These are phyloP conservation scores for Sminthurinus signatus DNA, from an alignment of 1,140 invertebrate genomes.

Conservation along the genomic window DNA sequence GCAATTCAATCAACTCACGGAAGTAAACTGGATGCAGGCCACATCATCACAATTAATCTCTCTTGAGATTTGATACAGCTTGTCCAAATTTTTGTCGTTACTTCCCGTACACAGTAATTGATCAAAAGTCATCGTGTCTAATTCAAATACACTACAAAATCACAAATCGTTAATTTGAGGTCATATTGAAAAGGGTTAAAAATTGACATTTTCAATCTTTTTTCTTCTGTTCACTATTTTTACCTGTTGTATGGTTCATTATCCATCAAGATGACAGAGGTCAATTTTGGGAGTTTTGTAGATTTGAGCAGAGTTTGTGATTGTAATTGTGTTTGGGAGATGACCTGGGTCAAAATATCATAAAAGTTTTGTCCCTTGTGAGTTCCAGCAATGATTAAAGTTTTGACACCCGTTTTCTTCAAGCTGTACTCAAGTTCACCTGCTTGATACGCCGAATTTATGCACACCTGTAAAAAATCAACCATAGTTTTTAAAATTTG, in stretches of 20 bases:
- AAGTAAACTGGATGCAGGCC: slow-evolving; percentile 37
- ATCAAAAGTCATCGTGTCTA: slow-evolving; percentile 55
- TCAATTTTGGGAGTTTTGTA: slow-evolving; percentile 8
- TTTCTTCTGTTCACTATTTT: too few relatives aligned
- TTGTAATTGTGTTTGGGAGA: too few relatives aligned
- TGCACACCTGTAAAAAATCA: slow-evolving; percentile 57
- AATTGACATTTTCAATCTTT: too few relatives aligned
- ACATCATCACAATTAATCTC: slow-evolving; percentile 33
- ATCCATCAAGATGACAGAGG: slow-evolving; percentile 23
- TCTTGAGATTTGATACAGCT: background rate
- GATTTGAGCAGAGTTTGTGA: slow-evolving; percentile 45
- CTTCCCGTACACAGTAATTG: slow-evolving; percentile 62
- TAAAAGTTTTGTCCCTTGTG: slow-evolving; percentile 67
- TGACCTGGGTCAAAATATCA: slow-evolving; percentile 59
- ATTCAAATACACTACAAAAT: background rate
- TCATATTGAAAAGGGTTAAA: too few relatives aligned
- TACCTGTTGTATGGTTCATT: background rate
- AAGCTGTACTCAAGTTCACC: slow-evolving; percentile 73
- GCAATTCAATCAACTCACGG: slow-evolving; percentile 4
- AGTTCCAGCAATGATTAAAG: slow-evolving; percentile 58
- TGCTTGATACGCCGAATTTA: slow-evolving; percentile 76
- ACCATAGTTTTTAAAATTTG: too few relatives aligned
- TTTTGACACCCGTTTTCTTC: slow-evolving; percentile 67
- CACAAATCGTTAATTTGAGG: slow-evolving; percentile 28
- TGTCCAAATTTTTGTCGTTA: background rate